Base-by-base conservation (phyloP, 1,140 invertebrate genomes). In the Rhizoglyphus robini region DNA sequence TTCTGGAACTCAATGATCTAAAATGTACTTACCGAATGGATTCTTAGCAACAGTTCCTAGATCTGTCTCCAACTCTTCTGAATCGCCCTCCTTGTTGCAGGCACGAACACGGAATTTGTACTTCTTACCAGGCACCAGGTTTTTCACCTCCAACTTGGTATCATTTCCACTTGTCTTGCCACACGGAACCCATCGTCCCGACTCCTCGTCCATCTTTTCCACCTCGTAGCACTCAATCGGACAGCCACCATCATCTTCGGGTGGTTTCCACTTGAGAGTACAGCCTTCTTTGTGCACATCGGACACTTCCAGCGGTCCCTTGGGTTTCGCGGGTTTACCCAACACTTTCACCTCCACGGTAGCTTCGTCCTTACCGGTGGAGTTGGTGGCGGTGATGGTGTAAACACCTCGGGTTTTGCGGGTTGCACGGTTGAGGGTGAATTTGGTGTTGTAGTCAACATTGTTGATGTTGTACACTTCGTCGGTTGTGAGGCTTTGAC, bases 21-120 rank as follows among this genome's bases (percentile, higher is more conserved):
- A n/a, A n/a, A n/a, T n/a, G n/a, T n/a, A n/a, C n/a, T n/a, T n/a
- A n/a, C n/a, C n/a, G 81, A 96, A 97, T 72, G 94, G 92, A 87
- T 95, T 88, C 78, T 91, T 89, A 0, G 94, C 93, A 68, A 83
- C 84, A 68, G 97, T 88, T 18, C 92, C 86, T 74, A 92, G 87
- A 25, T 81, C 82, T 15, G 93, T 91, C 71, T 95, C 91, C 38
- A 99, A 77, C 69, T 93, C 89, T 69, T 96, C 93, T 34, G 93
- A 96, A 75, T 95, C 90, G 27, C 96, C 96, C 76, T 98, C 92
- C 73, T 92, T 92, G 74, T 99, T 99, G n/a, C 97, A 91, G 25
- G 96, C 96, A 71, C 88, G 87, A 0, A 99, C 95, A 48, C 96
- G 81, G 84, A 99, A 99, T 79, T 97, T 96, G 78, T 99, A 99